Evolutionary conservation across 1,140 invertebrate species (phyloP), one percentile per base, ranked within the genome.

Genomic region (Aphaenogaster floridana): DNA sequence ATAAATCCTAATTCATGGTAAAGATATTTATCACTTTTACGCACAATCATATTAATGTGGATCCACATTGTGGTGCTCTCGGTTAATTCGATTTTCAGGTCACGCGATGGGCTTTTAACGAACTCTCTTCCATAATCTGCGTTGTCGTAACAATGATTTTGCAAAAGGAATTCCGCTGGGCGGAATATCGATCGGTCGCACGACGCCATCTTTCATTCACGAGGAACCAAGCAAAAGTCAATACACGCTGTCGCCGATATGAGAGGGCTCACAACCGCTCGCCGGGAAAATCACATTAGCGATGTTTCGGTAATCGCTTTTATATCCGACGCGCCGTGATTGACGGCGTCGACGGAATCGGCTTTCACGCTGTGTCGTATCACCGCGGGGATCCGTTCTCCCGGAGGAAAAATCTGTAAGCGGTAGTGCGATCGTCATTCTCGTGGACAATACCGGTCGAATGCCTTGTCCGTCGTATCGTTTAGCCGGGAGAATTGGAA

Each of bases 241-340:
- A 54, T 84, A 84, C 80, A 84, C 86, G 57, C 57, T 79, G 89
- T 77, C 85, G 78, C 78, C 54, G 88, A 90, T 78, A 80, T 48
- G 61, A 64, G 85, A 84, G 79, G 89, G 69, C 89, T 81, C 48
- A 13, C 59, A 64, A 42, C 89, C 86, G 87, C 52, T 90, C 89
- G 81, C 8, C 87, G 54, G 83, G 90, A 91, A 91, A 91, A 91
- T 91, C 90, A 91, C 88, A 91, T 91, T 91, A 91, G 90, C 86
- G 90, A 91, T 91, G 90, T 91, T 91, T 91, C 90, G 90, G 90
- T 91, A 91, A 91, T 91, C 90, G 90, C 90, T 91, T 91, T 91
- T 91, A 91, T 86, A 86, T 89, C 89, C 77, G 71, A n/a, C 48
- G 83, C 42, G 64, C 34, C 74, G 77, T 88, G 90, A 90, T 84